A percentile compares a stretch with the other conserved stretches of the same genome.
These are phyloP conservation scores for Rhea americana DNA, from an alignment of 2,113 vertebrate species.

Conservation along the genomic window DNA sequence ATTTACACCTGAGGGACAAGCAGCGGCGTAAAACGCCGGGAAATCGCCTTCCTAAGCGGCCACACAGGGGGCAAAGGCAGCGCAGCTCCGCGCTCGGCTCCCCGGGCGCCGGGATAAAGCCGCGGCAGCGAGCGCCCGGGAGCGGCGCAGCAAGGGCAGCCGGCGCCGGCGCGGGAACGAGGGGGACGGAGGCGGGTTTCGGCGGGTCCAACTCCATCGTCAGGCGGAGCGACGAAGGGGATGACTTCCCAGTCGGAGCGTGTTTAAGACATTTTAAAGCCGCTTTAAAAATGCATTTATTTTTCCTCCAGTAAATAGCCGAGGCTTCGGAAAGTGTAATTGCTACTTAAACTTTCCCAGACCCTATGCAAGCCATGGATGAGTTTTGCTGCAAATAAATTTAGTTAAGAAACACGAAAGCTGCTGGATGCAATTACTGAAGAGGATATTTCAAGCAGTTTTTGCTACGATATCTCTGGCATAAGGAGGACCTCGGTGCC, in stretches of 20 bases:
- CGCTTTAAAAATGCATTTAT: not conserved
- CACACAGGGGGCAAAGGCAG: not conserved
- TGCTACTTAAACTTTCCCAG: not conserved
- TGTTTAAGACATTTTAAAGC: no score
- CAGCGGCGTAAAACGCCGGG: not conserved
- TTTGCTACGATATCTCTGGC: not conserved
- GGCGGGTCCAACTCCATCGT: no score
- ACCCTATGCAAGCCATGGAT: fast-evolving
- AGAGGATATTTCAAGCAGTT: not conserved
- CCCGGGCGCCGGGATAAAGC: not conserved
- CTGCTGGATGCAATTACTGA: fast-evolving
- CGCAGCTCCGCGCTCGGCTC: not conserved
- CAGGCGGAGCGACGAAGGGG: not conserved
- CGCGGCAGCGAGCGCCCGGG: no score
- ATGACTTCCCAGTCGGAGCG: not conserved
- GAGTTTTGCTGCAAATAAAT: not conserved
- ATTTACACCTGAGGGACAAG: not conserved
- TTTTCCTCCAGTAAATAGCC: not conserved
- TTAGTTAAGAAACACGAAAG: not conserved
- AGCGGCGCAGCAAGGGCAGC: not conserved
- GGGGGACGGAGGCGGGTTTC: not conserved
- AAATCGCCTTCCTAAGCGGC: not conserved
- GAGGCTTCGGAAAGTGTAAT: not conserved
- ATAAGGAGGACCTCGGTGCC: no score
- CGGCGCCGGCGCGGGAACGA: no score